A percentile compares a stretch with the other conserved stretches of the same genome.
Conservation (phyloP, 1,140 invertebrate species). For the Charaxes varanes region DNA sequence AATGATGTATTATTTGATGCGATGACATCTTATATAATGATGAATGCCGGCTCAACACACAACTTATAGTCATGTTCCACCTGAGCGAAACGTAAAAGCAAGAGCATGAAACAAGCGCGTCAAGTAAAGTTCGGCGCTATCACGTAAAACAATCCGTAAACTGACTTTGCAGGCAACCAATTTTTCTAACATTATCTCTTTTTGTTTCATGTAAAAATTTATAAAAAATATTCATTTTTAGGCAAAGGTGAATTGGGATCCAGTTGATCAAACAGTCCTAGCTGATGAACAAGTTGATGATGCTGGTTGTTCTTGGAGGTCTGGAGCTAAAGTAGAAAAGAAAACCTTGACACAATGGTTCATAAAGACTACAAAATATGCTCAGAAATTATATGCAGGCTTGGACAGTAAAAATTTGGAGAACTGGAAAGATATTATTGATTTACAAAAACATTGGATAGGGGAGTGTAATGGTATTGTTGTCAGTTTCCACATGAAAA, state of each 20-base stretch:
- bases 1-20: too few species aligned
- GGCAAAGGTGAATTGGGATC: slow-evolving; percentile 98
- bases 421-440: slow-evolving; percentile 90
- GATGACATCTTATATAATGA: too few species aligned
- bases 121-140: too few species aligned
- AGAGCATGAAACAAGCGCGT: too few species aligned
- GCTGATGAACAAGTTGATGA: slow-evolving; percentile 98
- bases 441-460: slow-evolving; percentile 96
- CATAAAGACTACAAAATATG: slow-evolving; percentile 92
- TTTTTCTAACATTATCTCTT: too few species aligned
- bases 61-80: too few species aligned
- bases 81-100: too few species aligned
- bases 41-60: too few species aligned
- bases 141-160: too few species aligned
- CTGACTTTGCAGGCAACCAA: too few species aligned
- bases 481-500: slow-evolving; percentile 81
- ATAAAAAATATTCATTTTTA: slow-evolving; percentile 60
- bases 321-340: slow-evolving; percentile 95
- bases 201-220: too few species aligned
- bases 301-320: slow-evolving; percentile 95
- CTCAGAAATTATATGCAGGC: slow-evolving; percentile 86
- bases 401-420: slow-evolving; percentile 80
- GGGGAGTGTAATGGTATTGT: slow-evolving; percentile 90
- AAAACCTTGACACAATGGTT: slow-evolving; percentile 96
- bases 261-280: slow-evolving; percentile 96